Base-by-base conservation (phyloP, 2,888 invertebrate species). In the Leuctra nigra region DNA sequence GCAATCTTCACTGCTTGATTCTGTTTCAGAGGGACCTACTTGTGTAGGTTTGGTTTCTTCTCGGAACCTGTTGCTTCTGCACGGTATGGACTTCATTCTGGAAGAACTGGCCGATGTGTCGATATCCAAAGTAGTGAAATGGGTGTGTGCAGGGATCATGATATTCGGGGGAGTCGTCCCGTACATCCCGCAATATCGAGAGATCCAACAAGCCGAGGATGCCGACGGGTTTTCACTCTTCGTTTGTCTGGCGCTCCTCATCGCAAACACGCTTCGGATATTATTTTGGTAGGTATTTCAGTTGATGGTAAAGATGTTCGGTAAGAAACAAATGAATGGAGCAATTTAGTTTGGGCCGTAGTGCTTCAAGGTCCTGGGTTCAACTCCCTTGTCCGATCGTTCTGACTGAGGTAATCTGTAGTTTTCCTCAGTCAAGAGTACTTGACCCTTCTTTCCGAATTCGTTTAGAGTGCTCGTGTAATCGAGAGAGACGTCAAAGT, bases 261-360 rank as follows among this genome's bases (percentile, higher is more conserved):
- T 97, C 68, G 98, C 99, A 60, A 99, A 99, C 72, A 96, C 93
- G 55, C 79, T 99, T 62, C 83, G 99, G 69, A 97, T 99, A 70
- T 78, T 97, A 67, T 99, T 99, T 77, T 99, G 99, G 99, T 98
- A 77, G 77, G 86, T n/a, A n/a, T n/a, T n/a, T n/a, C n/a, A n/a
- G n/a, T n/a, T 77, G 62, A 48, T 60, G 33, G 22, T 25, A 39
- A 25, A 33, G 52, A 33, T 41, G 29, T 22, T 22, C 14, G 13
- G 35, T 53, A 57, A 11, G 20, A 20, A 39, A 29, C 44, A 41
- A 22, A 7, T 41, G 23, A 22, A 44, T 33, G 50, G 24, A 25
- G 16, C 44, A 52, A 6, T 50, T 48, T 44, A 57, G 1, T 22
- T 7, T 55, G n/a, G n/a, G n/a, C n/a, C n/a, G n/a, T n/a, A n/a